Percentiles rank a stretch among this genome's conserved stretches.
Evolutionary conservation across 2,888 invertebrate species (phyloP).

Genomic region (Gastracanthus pulcherrimus): DNA sequence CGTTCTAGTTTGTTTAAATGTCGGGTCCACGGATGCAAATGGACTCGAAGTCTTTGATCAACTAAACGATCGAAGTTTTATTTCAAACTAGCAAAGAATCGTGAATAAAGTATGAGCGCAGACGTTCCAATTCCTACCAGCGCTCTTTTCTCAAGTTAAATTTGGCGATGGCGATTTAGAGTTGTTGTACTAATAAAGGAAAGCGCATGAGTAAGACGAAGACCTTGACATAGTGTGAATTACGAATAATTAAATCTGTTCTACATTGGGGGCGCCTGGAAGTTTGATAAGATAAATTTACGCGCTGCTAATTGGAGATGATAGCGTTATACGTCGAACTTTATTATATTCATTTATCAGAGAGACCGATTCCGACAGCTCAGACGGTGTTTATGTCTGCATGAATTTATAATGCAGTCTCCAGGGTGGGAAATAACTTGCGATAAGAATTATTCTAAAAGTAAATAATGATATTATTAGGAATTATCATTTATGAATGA

Average conservation of each 20-base stretch:
- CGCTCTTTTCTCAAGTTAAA: neutral
- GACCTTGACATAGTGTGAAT: slow-evolving; percentile 19
- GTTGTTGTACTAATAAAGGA: slow-evolving; percentile 56
- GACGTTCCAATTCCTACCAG: neutral
- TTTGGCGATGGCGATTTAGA: neutral
- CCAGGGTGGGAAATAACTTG: neutral
- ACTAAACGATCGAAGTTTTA: neutral
- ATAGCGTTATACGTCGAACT: neutral
- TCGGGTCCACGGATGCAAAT: neutral
- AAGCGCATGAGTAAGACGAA: slow-evolving; percentile 35
- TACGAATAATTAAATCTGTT: slow-evolving; percentile 40
- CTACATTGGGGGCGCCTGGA: slow-evolving; percentile 21
- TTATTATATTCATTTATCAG: neutral
- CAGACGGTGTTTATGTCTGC: slow-evolving; percentile 1
- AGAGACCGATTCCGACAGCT: neutral
- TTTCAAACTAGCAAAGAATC: neutral
- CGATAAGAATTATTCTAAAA: neutral
- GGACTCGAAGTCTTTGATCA: neutral
- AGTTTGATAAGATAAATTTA: slow-evolving; percentile 54
- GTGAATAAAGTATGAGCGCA: neutral
- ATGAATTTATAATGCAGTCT: neutral
- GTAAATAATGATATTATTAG: neutral
- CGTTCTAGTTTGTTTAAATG: neutral
- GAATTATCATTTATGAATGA: too few species aligned
- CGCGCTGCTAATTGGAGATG: slow-evolving; percentile 27